Base-by-base conservation (phyloP, 2,113 vertebrate species). In the Bagarius yarrelli region DNA sequence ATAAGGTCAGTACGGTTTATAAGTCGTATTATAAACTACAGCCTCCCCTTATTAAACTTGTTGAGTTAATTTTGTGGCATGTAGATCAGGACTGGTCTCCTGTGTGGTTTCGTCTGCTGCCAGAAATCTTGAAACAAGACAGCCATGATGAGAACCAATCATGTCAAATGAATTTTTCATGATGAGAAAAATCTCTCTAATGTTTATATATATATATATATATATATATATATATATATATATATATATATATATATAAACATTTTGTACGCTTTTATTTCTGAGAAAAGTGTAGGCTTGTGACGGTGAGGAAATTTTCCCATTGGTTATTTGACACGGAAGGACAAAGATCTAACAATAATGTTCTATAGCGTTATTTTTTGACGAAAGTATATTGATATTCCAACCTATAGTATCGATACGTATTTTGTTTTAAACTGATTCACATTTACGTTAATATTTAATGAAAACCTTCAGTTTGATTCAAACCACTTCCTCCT, bases 51-150 rank as follows among this genome's bases (percentile, higher is more conserved):
- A 30, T 71, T 52, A 52, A 61, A 76, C 8, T 21, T 27, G 40
- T 61, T 61, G 18, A 47, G 61, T 76, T 76, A 47, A 76, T 76
- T 61, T 61, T 76, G 74, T 30, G n/a, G 36, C 56, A 76, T 47
- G 16, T 76, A 61, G 74, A 27, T 32, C 57, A 60, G 56, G 47
- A 30, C 57, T 47, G 57, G 59, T 47, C 57, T 76, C 74, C 74
- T 60, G 55, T 60, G 75, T 77, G 75, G n/a, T 64, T 52, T 52
- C 30, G 27, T 34, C 76, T n/a, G 14, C 59, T 64, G 76, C 76
- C 76, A 78, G 44, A 64, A 78, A 64, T 63, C 27, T 50, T 50
- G 30, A 77, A 63, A 63, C n/a, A 23, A 77, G 76, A 27, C 44
- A 78, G 52, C 76, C 47, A 50, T 64, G 60, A 61, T 53, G 76